A percentile compares a stretch with the other conserved stretches of the same genome.
Conservation (phyloP, 2,113 vertebrate species). For the Festucalex cinctus region DNA sequence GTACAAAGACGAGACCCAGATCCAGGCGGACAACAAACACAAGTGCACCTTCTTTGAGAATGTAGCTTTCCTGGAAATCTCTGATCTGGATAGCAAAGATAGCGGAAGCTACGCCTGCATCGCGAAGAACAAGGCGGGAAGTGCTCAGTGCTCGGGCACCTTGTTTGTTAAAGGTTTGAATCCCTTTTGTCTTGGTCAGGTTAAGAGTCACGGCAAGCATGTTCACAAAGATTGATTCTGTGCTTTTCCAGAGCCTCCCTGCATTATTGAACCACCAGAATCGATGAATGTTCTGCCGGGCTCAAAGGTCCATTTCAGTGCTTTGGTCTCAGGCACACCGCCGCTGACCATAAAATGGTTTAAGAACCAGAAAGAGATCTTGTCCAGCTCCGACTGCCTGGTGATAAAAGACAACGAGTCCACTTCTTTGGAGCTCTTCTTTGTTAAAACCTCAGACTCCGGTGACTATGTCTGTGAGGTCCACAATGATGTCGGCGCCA, state of each 20-base stretch:
- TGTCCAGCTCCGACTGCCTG: slow-evolving; percentile 79
- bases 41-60: slow-evolving; percentile 96
- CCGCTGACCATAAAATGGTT: slow-evolving; percentile 94
- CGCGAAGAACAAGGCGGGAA: slow-evolving; percentile 89
- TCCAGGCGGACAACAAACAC: slow-evolving; percentile 82
- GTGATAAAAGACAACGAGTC: slow-evolving; percentile 88
- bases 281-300: slow-evolving; percentile 86
- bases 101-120: slow-evolving; percentile 90
- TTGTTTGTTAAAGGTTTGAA: slow-evolving; percentile 93
- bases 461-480: slow-evolving; percentile 91
- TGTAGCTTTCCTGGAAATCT: slow-evolving; percentile 92
- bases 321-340: slow-evolving; percentile 83
- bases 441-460: slow-evolving; percentile 83
- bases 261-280: slow-evolving; percentile 88
- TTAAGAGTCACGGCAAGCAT: background rate
- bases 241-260: slow-evolving; percentile 82
- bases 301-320: slow-evolving; percentile 86
- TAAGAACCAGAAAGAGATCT: slow-evolving; percentile 88
- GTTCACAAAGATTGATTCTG: background rate
- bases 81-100: slow-evolving; percentile 82
- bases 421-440: slow-evolving; percentile 86
- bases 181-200: background rate
- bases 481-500: slow-evolving; percentile 89
- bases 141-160: slow-evolving; percentile 85
- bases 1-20: slow-evolving; percentile 89